Base-by-base conservation (phyloP, 2,797 vertebrate genomes). In the Chelidonichthys spinosus region DNA sequence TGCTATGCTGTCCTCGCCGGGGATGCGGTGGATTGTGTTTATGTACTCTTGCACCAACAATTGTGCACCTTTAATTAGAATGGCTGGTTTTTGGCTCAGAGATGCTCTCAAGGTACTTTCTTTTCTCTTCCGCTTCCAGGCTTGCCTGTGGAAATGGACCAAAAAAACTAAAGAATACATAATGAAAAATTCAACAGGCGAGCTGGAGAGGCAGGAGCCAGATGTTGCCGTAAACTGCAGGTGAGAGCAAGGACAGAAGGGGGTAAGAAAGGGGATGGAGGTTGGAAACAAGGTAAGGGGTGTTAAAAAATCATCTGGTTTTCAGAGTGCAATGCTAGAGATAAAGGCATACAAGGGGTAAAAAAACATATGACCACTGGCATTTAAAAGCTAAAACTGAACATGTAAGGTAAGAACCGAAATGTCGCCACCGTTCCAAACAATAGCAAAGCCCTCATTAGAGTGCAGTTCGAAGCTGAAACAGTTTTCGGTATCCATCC, bases 101-200 rank as follows among this genome's bases (percentile, higher is more conserved):
- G 73, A 81, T 5, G 33, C 79, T 87, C 87, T 90, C 76, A 49
- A 49, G 84, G 79, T 74, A 80, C 69, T 75, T 89, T 49, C 63
- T 68, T 55, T 71, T 74, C 68, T 39, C 72, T 37, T 52, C 74
- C 72, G 65, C 70, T 46, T 67, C 39, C 74, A 36, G 65, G 49
- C 69, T 80, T 18, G 63, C 72, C 68, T 70, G 72, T 85, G 83
- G 74, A 85, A 89, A 79, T 44, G 11, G 82, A 88, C 79, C 65
- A 69, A 78, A 61, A 77, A 82, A 25, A 25, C 25, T 25, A 25
- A 25, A 74, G 79, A 82, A 79, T 37, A 72, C 66, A 79, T 85
- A 76, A 87, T 92, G 75, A 90, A 89, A 89, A 85, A 89, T 88
- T 89, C 74, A 91, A 74, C 79, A 91, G 85, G 84, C 79, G 66